A percentile compares a stretch with the other conserved stretches of the same genome.
Conservation (phyloP, 2,113 vertebrate species). For the Chaetodon trifascialis region DNA sequence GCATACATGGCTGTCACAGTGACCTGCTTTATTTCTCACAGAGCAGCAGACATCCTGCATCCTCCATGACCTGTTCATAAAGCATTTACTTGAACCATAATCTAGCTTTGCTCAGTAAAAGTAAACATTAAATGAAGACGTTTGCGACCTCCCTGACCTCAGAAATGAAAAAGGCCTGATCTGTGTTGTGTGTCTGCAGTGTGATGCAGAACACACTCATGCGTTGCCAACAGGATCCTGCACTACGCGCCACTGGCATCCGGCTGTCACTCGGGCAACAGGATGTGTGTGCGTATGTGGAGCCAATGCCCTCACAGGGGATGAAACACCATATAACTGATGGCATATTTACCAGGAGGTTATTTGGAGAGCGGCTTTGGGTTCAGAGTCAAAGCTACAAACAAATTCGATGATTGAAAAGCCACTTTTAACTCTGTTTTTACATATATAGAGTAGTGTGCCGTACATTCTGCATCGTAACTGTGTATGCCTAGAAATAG, state of each 20-base stretch:
- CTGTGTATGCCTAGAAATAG: constrained; percentile 1
- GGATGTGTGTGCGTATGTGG: neutral
- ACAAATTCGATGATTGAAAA: neutral
- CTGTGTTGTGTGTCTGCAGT: neutral
- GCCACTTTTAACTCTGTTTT: neutral
- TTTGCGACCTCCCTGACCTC: neutral
- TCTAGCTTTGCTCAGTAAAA: neutral
- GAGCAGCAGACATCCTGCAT: too few relatives aligned
- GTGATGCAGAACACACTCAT: neutral
- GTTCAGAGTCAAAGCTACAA: constrained; percentile 8
- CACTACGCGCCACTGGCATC: neutral
- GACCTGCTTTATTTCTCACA: constrained; percentile 12
- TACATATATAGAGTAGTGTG: neutral
- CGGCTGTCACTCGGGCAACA: constrained; percentile 1
- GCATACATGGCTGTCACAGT: neutral
- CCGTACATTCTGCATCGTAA: neutral
- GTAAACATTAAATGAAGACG: neutral
- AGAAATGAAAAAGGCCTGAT: neutral
- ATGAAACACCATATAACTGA: neutral
- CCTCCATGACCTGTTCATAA: neutral
- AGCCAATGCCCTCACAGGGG: constrained; percentile 3
- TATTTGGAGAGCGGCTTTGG: constrained; percentile 20
- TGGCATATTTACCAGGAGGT: constrained; percentile 24
- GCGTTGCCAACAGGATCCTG: neutral
- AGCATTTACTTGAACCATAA: too few relatives aligned